Percentiles rank a stretch among this genome's conserved stretches.
Evolutionary conservation across 2,113 vertebrate species (phyloP).

Genomic region (Mobula birostris): DNA sequence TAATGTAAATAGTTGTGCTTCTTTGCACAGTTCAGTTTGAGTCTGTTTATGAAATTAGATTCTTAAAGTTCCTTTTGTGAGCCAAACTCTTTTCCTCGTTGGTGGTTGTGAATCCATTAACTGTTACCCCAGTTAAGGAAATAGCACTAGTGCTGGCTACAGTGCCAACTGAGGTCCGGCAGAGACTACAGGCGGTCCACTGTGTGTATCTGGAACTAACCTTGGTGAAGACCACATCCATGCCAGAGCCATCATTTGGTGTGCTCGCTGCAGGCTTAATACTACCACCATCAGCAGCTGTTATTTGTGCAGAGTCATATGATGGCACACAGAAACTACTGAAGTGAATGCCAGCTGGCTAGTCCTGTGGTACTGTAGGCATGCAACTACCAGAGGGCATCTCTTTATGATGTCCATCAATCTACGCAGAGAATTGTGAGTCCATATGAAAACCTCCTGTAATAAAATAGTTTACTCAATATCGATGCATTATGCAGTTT

Average conservation of each 20-base stretch:
- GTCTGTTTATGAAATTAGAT: neutral
- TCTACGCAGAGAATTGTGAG: neutral
- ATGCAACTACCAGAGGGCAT: neutral
- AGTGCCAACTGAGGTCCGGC: neutral
- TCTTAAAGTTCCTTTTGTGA: neutral
- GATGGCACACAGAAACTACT: neutral
- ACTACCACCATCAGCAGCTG: neutral
- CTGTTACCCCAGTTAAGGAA: neutral
- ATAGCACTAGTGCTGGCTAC: neutral
- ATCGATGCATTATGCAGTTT: neutral
- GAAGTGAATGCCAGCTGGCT: neutral
- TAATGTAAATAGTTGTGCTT: neutral
- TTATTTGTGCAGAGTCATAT: neutral
- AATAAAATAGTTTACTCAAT: neutral
- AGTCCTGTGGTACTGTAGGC: neutral
- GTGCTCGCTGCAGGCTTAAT: neutral
- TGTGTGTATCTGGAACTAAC: neutral
- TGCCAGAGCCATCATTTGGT: conserved; percentile 20
- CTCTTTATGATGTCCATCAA: neutral
- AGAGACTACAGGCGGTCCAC: neutral
- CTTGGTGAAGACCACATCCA: neutral
- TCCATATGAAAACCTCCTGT: neutral
- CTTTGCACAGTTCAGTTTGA: neutral
- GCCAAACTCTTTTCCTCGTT: neutral
- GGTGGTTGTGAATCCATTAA: neutral